phyloP scores from a whole-genome alignment of 2,113 vertebrate species.

The Tursiops truncatus region DNA sequence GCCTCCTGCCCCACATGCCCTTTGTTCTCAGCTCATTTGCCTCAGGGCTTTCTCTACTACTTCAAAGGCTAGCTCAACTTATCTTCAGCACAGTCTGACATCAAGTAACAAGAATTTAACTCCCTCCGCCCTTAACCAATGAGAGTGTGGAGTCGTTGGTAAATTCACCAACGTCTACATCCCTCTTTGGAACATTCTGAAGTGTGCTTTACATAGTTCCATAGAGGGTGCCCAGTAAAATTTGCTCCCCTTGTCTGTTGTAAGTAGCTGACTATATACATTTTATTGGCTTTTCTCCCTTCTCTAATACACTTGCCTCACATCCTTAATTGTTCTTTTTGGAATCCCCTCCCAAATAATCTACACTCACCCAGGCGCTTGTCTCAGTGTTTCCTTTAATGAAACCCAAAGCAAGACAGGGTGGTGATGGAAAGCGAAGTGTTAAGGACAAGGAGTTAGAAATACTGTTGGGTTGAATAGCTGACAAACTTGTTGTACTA shows the following conservation, averaged over 20 bases:
- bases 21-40: not conserved
- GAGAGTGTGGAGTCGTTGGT: not conserved
- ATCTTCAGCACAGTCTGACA: not conserved
- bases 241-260: not conserved
- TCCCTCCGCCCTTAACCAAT: not conserved
- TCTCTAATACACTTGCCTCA: not conserved
- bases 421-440: not conserved
- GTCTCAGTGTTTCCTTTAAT: not conserved
- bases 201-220: not conserved
- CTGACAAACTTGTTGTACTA: not conserved
- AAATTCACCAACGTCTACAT: not conserved
- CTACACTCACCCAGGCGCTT: not conserved
- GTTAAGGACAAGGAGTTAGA: not conserved
- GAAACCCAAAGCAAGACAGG: not conserved
- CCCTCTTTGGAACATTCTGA: not conserved
- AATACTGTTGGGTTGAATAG: not conserved
- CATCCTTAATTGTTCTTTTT: not conserved
- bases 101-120: not conserved
- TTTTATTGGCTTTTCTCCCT: too few relatives aligned
- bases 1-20: not conserved
- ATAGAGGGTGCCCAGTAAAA: rapidly evolving
- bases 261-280: not conserved
- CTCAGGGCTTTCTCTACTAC: not conserved
- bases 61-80: not conserved
- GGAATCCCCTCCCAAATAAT: not conserved